phyloP scores from a whole-genome alignment of 2,797 vertebrate genomes.

The Okamejei kenojei region DNA sequence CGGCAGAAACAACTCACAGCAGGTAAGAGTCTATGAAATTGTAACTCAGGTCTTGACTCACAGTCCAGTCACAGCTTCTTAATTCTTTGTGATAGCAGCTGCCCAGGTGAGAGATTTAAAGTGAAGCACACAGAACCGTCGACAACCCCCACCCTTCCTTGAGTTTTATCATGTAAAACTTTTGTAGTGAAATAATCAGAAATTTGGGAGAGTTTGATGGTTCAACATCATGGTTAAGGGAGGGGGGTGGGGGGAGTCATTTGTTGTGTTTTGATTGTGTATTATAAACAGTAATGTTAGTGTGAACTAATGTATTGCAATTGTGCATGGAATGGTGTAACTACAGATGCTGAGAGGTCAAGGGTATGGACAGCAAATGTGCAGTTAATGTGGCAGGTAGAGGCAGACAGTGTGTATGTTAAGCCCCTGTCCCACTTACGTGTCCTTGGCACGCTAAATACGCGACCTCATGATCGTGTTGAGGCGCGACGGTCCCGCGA shows the following conservation, averaged over 20 bases:
- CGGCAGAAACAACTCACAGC: neutral
- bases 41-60: neutral
- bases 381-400: too few relatives aligned
- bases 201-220: neutral
- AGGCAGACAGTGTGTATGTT: neutral
- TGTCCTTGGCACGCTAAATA: too few relatives aligned
- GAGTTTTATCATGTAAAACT: neutral
- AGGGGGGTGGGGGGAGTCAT: neutral
- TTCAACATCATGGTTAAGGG: neutral
- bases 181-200: neutral
- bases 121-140: neutral
- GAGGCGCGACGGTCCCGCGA: too few relatives aligned
- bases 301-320: neutral
- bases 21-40: conserved; percentile 14
- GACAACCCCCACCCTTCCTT: neutral
- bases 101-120: neutral
- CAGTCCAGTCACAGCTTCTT: neutral
- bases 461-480: too few relatives aligned
- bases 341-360: neutral
- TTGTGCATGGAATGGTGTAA: neutral
- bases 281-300: neutral
- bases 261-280: neutral
- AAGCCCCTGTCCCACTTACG: too few relatives aligned
- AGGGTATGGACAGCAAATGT: neutral
- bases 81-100: neutral